Evolutionary conservation across 2,888 invertebrate genomes (phyloP), one percentile per base, ranked within the genome.

Genomic region (Caenorhabditis macrosperma): DNA sequence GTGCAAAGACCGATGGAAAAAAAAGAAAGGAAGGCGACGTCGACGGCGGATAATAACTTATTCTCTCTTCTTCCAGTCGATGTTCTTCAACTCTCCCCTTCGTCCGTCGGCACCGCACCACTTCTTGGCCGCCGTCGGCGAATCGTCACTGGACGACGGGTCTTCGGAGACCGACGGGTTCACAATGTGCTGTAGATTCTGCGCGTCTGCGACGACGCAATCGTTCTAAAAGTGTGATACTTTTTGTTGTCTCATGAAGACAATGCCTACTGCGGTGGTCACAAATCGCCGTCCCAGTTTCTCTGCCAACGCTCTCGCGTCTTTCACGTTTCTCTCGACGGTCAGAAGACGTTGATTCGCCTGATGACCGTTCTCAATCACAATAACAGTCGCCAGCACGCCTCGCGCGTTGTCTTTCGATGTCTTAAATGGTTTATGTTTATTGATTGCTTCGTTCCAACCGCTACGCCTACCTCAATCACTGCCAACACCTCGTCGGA

Each of bases 311-410:
- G 38, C 59, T 38, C 71, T 64, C 1, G 81, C 26, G 55, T 86
- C 85, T 15, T 71, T 66, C 10, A 83, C 17, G 69, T 86, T 86
- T 66, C 86, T 64, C 44, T 85, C 86, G 3, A 86, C 78, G 1
- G 86, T 86, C n/a, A 80, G 67, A 38, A 85, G 75, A 57, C 86
- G 75, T 64, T 86, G 85, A 61, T 81, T 82, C 10, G 85, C 82
- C 74, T 84, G 84, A 74, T 86, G 86, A n/a, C 78, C 52, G 57
- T 86, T 85, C 55, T 86, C 86, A 9, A 86, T 66, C 9, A 85
- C 81, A 12, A 86, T 82, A 3, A 83, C 80, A 35, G 71, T 82
- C 12, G 75, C 12, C 22, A 86, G 67, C 20, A 83, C 50, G 2
- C 74, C 78, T 24, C 75, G 66, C 0, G 85, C 72, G 17, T 71